These are phyloP conservation scores for Xanthorhoe designata DNA, from an alignment of 2,888 invertebrate genomes.

Conservation along the genomic window DNA sequence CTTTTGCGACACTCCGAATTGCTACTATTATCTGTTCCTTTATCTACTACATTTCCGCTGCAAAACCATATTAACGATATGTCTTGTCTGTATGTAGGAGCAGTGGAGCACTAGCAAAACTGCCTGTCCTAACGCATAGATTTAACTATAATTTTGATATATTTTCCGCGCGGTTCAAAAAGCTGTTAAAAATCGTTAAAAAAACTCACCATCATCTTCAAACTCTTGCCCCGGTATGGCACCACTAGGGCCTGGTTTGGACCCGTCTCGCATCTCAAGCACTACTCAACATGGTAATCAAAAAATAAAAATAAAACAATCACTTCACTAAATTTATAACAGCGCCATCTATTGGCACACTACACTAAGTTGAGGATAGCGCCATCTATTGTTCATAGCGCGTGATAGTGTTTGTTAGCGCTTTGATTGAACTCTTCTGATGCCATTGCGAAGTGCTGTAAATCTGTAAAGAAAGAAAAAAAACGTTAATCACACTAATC, in stretches of 20 bases:
- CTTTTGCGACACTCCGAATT: too few relatives aligned
- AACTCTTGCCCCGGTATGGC: conserved; percentile 69
- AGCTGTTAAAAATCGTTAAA: too few relatives aligned
- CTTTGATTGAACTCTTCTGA: not conserved
- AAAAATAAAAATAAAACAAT: conserved; percentile 41
- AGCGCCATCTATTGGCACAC: conserved; percentile 47
- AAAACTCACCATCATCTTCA: conserved; percentile 65
- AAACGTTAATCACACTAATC: conserved; percentile 7
- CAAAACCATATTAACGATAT: too few relatives aligned
- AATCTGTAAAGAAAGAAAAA: conserved; percentile 42
- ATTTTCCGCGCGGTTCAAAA: too few relatives aligned
- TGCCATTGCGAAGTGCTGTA: conserved; percentile 20
- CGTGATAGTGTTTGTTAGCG: conserved; percentile 24
- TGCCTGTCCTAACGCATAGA: too few relatives aligned
- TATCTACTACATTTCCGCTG: too few relatives aligned
- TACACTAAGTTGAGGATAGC: conserved; percentile 12
- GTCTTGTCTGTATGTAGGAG: too few relatives aligned
- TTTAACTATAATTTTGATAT: too few relatives aligned
- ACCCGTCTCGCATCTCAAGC: conserved; percentile 79
- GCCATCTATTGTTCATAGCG: conserved; percentile 45
- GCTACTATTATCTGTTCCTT: too few relatives aligned
- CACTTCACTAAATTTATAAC: conserved; percentile 40
- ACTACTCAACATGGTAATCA: conserved; percentile 50
- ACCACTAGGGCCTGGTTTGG: conserved; percentile 73
- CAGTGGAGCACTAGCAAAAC: too few relatives aligned